Evolutionary conservation across 53 echinoderm and acorn worm species (phyloP), one percentile per base, ranked within the genome.

Genomic region (Patiria pectinifera): DNA sequence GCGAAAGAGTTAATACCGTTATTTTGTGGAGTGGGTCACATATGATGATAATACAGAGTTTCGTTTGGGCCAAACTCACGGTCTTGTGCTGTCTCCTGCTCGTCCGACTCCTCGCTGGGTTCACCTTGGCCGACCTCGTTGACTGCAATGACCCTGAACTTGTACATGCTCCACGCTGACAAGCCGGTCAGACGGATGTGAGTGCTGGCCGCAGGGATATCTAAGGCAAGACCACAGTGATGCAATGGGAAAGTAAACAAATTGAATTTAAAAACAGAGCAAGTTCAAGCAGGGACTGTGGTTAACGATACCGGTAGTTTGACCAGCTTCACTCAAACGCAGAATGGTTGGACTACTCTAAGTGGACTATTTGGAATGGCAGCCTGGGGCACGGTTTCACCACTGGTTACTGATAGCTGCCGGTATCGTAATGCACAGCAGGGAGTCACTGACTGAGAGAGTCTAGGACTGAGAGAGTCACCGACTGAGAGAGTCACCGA

Each of bases 141-240:
- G 48, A 92, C 87, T 9, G 97, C 97, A 12, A 87, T 76, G 19
- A 97, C 95, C 71, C 99, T 71, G 91, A 99, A 99, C 91, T 91
- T 90, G 83, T 97, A 97, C 26, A 16, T 76, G 84, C 94, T 95
- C 96, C 93, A 98, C 0, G 96, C 92, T 21, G 95, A 95, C 69
- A 98, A 78, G 49, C 78, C 92, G 66, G 69, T 93, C 35, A 96
- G 46, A 35, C 84, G 84, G 19, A 77, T 66, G 48, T 92, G 84
- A 16, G 48, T 82, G 25, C 43, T 74, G 43, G 58, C 75, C 2
- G 84, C 79, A 11, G 91, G 66, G 44, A 88, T 95, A 35, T 78
- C 95, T 95, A 46, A 5, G 59, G 62, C 76, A 66, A 35, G 63
- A 84, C 13, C 69, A 69, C 15, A 69, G 21, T 69, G 6, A 15